Evolutionary conservation across 2,888 invertebrate genomes (phyloP).

Genomic region (Stenolophus ochropezus): DNA sequence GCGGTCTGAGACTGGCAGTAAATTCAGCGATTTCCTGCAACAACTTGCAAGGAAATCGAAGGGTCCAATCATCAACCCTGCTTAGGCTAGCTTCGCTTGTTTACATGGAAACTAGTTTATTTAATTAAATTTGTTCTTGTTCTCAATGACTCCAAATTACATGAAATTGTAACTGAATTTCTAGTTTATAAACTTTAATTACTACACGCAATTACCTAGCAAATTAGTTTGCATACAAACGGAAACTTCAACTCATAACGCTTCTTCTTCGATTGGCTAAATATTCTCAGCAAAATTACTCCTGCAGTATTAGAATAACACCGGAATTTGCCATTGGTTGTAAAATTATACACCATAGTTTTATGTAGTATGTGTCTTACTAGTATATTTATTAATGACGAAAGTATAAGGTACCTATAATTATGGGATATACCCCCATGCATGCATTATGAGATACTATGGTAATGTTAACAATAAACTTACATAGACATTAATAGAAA

Average conservation of each 20-base stretch:
- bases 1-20: slow-evolving; percentile 14
- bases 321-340: too few species aligned
- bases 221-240: background rate
- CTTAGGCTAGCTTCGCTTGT: background rate
- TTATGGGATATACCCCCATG: too few species aligned
- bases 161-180: background rate
- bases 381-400: too few species aligned
- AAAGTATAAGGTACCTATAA: too few species aligned
- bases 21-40: slow-evolving; percentile 17
- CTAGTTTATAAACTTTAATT: background rate
- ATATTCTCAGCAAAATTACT: too few species aligned
- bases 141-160: background rate
- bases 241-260: background rate
- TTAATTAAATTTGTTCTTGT: slow-evolving; percentile 10
- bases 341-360: too few species aligned
- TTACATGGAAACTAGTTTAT: background rate
- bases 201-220: background rate
- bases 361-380: too few species aligned
- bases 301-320: too few species aligned
- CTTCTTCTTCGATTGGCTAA: background rate
- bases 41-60: slow-evolving; percentile 8
- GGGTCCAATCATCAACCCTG: background rate
- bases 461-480: too few species aligned
- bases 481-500: too few species aligned
- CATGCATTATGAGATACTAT: too few species aligned